Percentiles rank a stretch among this genome's conserved stretches.
Conservation (phyloP, 1,140 invertebrate species). For the Drosophila bocki region DNA sequence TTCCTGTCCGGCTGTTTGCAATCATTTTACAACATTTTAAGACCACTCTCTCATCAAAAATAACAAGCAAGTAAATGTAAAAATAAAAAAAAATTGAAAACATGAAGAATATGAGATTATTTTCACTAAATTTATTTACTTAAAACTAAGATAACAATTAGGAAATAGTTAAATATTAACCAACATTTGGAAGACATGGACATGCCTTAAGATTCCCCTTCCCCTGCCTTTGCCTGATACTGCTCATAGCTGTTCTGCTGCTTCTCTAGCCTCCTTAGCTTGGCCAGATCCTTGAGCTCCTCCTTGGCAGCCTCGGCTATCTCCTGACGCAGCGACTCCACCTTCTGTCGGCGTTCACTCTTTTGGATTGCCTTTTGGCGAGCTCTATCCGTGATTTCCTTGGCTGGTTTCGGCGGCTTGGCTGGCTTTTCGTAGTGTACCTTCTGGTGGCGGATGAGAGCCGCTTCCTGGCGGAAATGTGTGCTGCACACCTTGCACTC, state of each 20-base stretch:
- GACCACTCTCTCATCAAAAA: conserved; percentile 73
- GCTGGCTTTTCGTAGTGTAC: conserved; percentile 67
- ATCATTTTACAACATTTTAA: conserved; percentile 55
- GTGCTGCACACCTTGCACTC: conserved; percentile 70
- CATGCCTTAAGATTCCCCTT: not conserved
- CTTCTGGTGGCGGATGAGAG: conserved; percentile 80
- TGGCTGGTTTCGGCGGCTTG: conserved; percentile 46
- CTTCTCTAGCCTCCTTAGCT: conserved; percentile 51
- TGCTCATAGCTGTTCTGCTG: conserved; percentile 65
- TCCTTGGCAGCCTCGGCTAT: conserved; percentile 75
- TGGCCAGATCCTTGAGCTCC: conserved; percentile 62
- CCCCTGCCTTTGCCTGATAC: conserved; percentile 58
- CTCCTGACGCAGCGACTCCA: conserved; percentile 55
- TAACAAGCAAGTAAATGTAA: conserved; percentile 82
- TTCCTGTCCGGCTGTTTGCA: conserved; percentile 27
- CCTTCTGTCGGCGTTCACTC: conserved; percentile 57
- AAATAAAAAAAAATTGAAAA: conserved; percentile 77
- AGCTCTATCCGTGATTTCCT: conserved; percentile 60
- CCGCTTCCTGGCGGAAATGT: conserved; percentile 77
- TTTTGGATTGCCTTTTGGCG: conserved; percentile 68
- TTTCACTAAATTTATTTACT: not conserved
- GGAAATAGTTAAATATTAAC: conserved; percentile 67
- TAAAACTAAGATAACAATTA: conserved; percentile 38
- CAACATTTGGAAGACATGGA: conserved; percentile 26
- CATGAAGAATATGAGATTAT: not conserved